phyloP scores from a whole-genome alignment of 1,140 invertebrate genomes.

The Triops cancriformis region DNA sequence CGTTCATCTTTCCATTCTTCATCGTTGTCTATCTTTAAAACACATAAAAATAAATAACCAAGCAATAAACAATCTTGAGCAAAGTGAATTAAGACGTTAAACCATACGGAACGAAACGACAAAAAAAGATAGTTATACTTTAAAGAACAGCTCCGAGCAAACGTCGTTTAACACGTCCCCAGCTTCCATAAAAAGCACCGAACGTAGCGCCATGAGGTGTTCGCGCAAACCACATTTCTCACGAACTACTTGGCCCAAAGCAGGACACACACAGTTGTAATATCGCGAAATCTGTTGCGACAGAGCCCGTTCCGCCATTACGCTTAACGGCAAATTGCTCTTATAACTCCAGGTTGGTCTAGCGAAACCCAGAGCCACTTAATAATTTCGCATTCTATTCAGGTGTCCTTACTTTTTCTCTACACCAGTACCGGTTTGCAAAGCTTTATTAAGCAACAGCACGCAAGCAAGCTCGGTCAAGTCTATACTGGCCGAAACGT shows the following conservation, averaged over 20 bases:
- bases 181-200: slow-evolving; percentile 53
- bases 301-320: background rate
- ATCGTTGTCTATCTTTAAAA: slow-evolving; percentile 43
- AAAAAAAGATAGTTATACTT: slow-evolving; percentile 41
- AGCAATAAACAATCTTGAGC: background rate
- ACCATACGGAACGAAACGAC: slow-evolving; percentile 32
- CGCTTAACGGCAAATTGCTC: background rate
- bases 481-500: background rate
- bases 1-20: slow-evolving; percentile 41
- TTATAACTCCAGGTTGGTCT: background rate
- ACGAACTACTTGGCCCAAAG: background rate
- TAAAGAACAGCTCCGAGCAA: slow-evolving; percentile 48
- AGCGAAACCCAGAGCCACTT: background rate
- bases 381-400: background rate
- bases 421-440: background rate
- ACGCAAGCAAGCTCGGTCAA: background rate
- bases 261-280: background rate
- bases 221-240: slow-evolving; percentile 44
- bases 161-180: slow-evolving; percentile 55
- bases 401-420: background rate
- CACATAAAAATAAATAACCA: background rate
- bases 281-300: background rate
- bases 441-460: background rate
- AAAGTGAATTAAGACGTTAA: background rate
- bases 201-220: slow-evolving; percentile 44